These are phyloP conservation scores for Spizaetus ornatus DNA, from an alignment of 2,113 vertebrate genomes.

Conservation along the genomic window DNA sequence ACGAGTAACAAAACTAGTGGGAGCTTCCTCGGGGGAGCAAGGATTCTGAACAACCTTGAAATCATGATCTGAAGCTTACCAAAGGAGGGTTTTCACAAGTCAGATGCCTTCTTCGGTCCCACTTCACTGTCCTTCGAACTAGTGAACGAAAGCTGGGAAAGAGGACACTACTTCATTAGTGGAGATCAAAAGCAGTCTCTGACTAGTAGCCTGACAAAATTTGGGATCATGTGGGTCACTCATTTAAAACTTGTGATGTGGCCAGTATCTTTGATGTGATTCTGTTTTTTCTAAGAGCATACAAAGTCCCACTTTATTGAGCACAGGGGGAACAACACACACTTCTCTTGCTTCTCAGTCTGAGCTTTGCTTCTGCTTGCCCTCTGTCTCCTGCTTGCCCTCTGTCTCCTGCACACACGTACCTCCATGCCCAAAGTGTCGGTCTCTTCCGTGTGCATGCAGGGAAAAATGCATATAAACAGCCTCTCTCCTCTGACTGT, in stretches of 20 bases:
- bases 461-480: rapidly evolving
- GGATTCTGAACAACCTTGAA: not conserved
- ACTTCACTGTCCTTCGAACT: not conserved
- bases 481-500: not conserved
- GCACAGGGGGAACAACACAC: not conserved
- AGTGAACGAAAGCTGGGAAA: not conserved
- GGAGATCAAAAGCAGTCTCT: not conserved
- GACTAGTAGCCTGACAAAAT: not conserved
- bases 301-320: not conserved
- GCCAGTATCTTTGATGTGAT: conserved; percentile 14
- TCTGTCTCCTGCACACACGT: rapidly evolving
- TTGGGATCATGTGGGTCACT: not conserved
- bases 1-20: not conserved
- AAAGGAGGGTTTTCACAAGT: not conserved
- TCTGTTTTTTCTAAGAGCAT: not conserved
- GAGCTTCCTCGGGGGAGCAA: not conserved
- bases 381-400: rapidly evolving
- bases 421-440: rapidly evolving
- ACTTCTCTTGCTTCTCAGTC: not conserved
- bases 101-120: not conserved
- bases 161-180: not conserved
- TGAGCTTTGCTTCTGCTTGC: not conserved
- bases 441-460: too few species aligned
- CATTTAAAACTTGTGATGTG: conserved; percentile 13
- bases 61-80: not conserved